Evolutionary conservation across 2,797 vertebrate species (phyloP), one percentile per base, ranked within the genome.

Genomic region (Arrhamphus sclerolepis): DNA sequence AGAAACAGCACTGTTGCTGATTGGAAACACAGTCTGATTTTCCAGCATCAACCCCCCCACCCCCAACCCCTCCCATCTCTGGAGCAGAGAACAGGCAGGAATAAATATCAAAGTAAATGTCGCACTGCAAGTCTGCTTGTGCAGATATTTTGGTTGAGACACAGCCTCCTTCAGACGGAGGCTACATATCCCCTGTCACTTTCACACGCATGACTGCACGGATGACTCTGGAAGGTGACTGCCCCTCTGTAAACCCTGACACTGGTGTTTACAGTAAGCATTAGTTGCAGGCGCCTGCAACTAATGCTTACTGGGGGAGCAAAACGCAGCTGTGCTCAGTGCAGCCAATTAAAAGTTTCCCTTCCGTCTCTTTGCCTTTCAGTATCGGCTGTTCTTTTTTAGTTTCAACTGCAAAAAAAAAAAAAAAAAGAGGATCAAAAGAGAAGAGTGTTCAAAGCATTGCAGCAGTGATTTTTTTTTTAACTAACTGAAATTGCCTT

Each of bases 261-360:
- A 20, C 53, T 64, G 16, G 48, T 86, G 72, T 85, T 89, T 82
- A 82, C 81, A 59, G 71, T 78, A 56, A 66, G 67, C 70, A 80
- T 91, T 83, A 77, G 79, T 81, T 82, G 78, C 77, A 85, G 85
- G 83, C 80, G 72, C 67, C 58, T 73, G 79, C 77, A 34, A 34
- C 31, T 34, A 87, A 87, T 71, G 54, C 63, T 80, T 76, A 81
- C 77, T 81, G 10, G 52, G 46, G 48, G 48, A 69, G 77, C 75
- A 85, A 70, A 80, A 74, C 78, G 53, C 68, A 82, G 75, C 82
- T 85, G 80, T 78, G 75, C 75, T 80, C 60, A 28, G 56, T 53
- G 69, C 61, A 57, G 80, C 82, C 86, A 89, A 89, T 90, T 90
- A 88, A 89, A 90, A 88, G 76, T 87, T 85, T 82, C 72, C 75